Conservation (phyloP, 1,140 invertebrate species). For the Mya arenaria region DNA sequence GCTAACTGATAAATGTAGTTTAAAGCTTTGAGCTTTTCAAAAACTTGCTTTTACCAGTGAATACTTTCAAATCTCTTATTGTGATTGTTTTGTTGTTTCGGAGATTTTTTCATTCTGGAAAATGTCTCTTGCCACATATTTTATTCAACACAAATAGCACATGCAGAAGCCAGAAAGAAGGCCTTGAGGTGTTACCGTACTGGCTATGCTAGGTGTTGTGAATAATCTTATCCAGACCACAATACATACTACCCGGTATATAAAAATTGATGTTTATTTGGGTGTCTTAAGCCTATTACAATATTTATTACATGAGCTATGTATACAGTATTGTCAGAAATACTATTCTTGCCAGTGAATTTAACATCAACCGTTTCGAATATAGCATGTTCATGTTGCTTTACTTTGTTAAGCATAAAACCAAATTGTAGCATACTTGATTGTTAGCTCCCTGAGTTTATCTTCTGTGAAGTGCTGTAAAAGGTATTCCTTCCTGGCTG, state of each 20-base stretch:
- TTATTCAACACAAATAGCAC: too few species aligned
- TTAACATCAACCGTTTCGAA: too few species aligned
- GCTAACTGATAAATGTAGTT: neutral
- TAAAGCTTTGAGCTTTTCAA: too few species aligned
- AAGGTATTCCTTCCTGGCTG: constrained; percentile 56
- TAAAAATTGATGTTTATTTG: neutral
- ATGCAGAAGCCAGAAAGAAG: too few species aligned
- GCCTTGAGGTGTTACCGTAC: too few species aligned
- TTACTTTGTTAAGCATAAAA: neutral
- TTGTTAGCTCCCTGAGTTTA: constrained; percentile 54
- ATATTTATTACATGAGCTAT: neutral
- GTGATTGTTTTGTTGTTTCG: too few species aligned
- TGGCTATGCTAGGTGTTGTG: too few species aligned
- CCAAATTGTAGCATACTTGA: constrained; percentile 57
- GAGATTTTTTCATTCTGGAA: too few species aligned
- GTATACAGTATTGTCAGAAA: neutral
- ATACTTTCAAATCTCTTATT: neutral
- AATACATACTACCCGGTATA: neutral
- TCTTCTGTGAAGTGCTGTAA: constrained; percentile 61
- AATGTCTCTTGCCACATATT: too few species aligned
- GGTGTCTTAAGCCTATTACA: neutral
- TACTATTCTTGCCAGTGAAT: neutral
- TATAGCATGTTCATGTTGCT: too few species aligned
- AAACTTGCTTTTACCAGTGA: neutral
- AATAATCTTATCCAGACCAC: too few species aligned